These are phyloP conservation scores for Microcebus murinus DNA, from an alignment of 2,113 vertebrate genomes.

Conservation along the genomic window DNA sequence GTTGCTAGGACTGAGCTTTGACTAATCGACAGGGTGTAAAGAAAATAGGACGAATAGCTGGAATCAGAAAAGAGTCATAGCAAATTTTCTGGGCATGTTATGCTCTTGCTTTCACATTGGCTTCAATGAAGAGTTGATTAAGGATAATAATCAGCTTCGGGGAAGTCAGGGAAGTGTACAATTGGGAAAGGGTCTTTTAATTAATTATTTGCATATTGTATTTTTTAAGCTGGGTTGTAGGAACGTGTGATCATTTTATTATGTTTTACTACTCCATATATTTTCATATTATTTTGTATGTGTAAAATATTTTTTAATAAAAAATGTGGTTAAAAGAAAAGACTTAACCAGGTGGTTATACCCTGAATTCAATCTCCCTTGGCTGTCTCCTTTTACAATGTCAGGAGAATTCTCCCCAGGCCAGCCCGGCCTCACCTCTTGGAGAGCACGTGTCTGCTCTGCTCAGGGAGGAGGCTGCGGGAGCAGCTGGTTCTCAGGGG, in stretches of 20 bases:
- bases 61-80: background rate
- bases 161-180: background rate
- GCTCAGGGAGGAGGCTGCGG: background rate
- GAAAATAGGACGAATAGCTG: background rate
- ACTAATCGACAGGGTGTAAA: background rate
- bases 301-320: background rate
- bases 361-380: background rate
- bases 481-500: background rate
- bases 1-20: background rate
- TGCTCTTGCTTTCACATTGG: background rate
- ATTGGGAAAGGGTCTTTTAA: background rate
- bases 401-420: background rate
- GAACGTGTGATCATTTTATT: background rate
- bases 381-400: background rate
- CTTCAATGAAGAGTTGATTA: background rate
- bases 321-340: background rate
- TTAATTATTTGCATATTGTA: background rate
- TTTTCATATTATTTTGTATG: background rate
- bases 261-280: background rate
- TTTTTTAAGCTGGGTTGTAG: background rate
- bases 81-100: background rate
- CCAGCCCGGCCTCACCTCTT: background rate
- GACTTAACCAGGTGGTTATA: background rate
- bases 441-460: background rate
- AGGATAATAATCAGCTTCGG: background rate